Evolutionary conservation across 2,113 vertebrate genomes (phyloP), one percentile per base, ranked within the genome.

Genomic region (Accipiter cooperii): DNA sequence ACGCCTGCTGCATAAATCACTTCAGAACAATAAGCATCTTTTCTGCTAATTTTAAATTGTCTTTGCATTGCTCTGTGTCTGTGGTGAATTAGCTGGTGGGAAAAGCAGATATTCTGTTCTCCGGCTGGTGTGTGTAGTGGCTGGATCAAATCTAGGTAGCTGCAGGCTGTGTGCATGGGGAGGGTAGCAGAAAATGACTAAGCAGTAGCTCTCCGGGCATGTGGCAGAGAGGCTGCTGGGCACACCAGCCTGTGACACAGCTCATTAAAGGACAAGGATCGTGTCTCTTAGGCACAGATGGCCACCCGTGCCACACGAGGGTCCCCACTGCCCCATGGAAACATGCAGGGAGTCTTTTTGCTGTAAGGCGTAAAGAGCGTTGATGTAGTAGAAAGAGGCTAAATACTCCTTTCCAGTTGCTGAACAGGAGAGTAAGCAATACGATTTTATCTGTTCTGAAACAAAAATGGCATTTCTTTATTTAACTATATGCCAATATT

Each of bases 241-340:
- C 54, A 38, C 25, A 40, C 18, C 24, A 44, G 31, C 17, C 40
- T 38, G 26, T 21, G 49, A 19, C 34, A n/a, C 69, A 29, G 57
- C 42, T 76, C 38, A 8, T 25, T n/a, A 10, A 51, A 64, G 18
- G 26, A 31, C 21, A 49, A 49, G 13, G 18, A 22, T 13, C 0
- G 0, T 11, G 16, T 31, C 13, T 60, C 20, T n/a, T 17, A 2
- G 17, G 26, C 36, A 61, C 14, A 55, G 46, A 8, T 46, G 17
- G n/a, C 8, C 6, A 22, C 12, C 36, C 0, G 1, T 29, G 46
- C 47, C 5, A 8, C 1, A 1, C 2, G 3, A 20, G 36, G 29
- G 18, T 33, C 63, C 33, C 63, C 4, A 9, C 51, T 40, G 29
- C 24, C 34, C 12, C 3, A 4, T 9, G 44, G 49, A 70, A 80